These are phyloP conservation scores for Deilephila porcellus DNA, from an alignment of 2,888 invertebrate genomes.

Conservation along the genomic window DNA sequence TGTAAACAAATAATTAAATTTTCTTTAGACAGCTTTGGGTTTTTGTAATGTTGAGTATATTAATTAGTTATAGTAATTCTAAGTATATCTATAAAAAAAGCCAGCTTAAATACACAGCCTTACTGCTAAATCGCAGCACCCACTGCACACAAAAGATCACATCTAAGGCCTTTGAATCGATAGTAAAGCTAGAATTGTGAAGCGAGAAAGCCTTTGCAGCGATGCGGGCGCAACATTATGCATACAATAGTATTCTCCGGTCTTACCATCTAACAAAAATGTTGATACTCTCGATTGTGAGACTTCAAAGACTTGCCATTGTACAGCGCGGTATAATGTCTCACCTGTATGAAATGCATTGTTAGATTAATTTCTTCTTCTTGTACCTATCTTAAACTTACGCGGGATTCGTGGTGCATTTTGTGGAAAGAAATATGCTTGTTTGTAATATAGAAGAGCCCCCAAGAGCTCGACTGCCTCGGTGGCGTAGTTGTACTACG, in stretches of 20 bases:
- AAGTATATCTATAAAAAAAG: no score
- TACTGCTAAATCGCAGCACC: neutral
- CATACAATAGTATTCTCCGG: slow-evolving; percentile 16
- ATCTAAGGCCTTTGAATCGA: neutral
- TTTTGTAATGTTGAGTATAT: no score
- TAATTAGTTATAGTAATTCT: no score
- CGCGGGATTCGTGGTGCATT: neutral
- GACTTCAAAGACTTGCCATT: slow-evolving; percentile 4
- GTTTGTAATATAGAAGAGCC: no score
- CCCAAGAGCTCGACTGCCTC: no score
- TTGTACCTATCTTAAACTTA: neutral
- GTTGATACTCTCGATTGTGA: slow-evolving; percentile 8
- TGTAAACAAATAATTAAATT: no score
- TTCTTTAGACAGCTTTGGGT: no score
- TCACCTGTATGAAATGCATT: neutral
- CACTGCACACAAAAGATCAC: neutral
- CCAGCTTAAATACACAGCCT: neutral
- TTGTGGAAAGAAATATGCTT: no score
- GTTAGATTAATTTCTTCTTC: neutral
- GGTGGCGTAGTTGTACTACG: no score
- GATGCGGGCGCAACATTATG: slow-evolving; percentile 18
- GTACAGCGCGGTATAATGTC: slow-evolving; percentile 1
- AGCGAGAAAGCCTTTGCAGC: neutral
- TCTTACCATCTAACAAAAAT: slow-evolving; percentile 8
- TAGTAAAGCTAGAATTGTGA: neutral